Conservation (phyloP, 2,113 vertebrate genomes). For the Seriola rivoliana region DNA sequence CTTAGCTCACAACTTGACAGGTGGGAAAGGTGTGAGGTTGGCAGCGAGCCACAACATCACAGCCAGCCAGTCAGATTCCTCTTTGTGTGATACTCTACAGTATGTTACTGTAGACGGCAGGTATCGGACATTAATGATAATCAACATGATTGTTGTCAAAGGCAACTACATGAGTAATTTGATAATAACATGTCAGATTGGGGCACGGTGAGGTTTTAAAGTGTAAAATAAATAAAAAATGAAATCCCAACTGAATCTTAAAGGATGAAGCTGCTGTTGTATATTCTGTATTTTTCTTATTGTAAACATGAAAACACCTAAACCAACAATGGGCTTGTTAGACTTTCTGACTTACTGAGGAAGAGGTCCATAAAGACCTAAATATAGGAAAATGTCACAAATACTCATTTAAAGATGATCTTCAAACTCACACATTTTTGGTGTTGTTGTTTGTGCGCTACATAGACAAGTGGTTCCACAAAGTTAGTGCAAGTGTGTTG, state of each 20-base stretch:
- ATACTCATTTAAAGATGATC: too few species aligned
- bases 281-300: too few species aligned
- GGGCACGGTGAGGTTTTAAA: not conserved
- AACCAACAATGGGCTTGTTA: too few species aligned
- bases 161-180: not conserved
- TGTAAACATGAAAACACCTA: too few species aligned
- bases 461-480: too few species aligned
- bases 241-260: not conserved
- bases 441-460: too few species aligned
- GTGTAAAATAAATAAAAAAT: not conserved
- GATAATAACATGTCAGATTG: not conserved
- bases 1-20: slow-evolving; percentile 49
- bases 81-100: not conserved
- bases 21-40: slow-evolving; percentile 48
- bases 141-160: not conserved
- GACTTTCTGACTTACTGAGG: too few species aligned
- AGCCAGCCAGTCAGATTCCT: slow-evolving; percentile 4
- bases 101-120: not conserved
- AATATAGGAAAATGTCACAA: too few species aligned
- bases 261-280: too few species aligned
- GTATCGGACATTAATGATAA: slow-evolving; percentile 2
- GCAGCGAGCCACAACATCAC: slow-evolving; percentile 23
- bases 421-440: too few species aligned
- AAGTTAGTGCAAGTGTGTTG: too few species aligned
- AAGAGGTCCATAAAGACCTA: too few species aligned